A percentile compares a stretch with the other conserved stretches of the same genome.
Evolutionary conservation across 1,140 invertebrate genomes (phyloP).

Genomic region (Drosophila sp.): DNA sequence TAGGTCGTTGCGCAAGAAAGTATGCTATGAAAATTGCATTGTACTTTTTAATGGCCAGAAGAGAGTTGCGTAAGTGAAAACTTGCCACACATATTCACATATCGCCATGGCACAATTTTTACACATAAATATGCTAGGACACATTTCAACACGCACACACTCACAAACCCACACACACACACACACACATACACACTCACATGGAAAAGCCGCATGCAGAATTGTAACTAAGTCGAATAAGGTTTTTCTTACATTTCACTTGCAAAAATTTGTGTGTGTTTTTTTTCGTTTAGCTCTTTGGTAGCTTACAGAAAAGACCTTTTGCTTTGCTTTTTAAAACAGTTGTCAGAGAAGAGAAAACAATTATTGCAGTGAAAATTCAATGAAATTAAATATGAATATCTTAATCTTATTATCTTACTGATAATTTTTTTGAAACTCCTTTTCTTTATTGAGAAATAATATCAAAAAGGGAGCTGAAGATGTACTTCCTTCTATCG

Average conservation of each 20-base stretch:
- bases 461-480: too few relatives aligned
- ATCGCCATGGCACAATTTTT: constrained; percentile 40
- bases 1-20: constrained; percentile 36
- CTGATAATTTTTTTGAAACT: too few relatives aligned
- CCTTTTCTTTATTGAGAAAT: too few relatives aligned
- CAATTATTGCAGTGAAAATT: constrained; percentile 2
- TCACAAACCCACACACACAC: neutral
- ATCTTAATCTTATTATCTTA: too few relatives aligned
- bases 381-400: neutral
- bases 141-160: constrained; percentile 2
- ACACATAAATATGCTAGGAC: constrained; percentile 12
- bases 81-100: constrained; percentile 47
- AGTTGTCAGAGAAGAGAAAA: neutral
- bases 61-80: constrained; percentile 65
- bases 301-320: constrained; percentile 3
- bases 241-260: constrained; percentile 35
- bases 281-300: neutral
- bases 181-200: neutral
- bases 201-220: constrained; percentile 23
- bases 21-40: constrained; percentile 65
- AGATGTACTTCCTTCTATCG: too few relatives aligned
- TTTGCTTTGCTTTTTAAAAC: constrained; percentile 11
- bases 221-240: constrained; percentile 42
- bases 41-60: constrained; percentile 50
- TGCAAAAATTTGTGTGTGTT: constrained; percentile 1